phyloP scores from a whole-genome alignment of 2,888 invertebrate species.

The Tetramorium bicarinatum region DNA sequence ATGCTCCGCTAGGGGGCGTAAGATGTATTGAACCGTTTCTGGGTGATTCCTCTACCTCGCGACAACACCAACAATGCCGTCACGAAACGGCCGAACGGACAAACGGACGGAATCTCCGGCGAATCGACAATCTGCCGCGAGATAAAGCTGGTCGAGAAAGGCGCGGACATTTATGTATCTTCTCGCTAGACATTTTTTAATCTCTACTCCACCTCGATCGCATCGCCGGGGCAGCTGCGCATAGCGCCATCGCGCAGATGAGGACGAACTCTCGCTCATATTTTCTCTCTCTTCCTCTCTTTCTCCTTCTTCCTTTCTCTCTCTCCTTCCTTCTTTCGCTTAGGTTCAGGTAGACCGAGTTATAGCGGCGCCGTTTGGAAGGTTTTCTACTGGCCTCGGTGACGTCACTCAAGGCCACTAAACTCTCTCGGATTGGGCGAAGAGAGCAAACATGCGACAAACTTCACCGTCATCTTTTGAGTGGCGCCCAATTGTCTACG shows the following conservation, averaged over 20 bases:
- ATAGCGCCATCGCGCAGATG: conserved; percentile 68
- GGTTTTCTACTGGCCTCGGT: conserved; percentile 74
- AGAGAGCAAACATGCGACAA: neutral
- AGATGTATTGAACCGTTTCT: conserved; percentile 13
- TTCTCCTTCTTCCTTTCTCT: neutral
- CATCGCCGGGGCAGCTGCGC: conserved; percentile 66
- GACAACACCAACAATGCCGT: neutral
- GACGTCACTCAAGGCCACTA: conserved; percentile 75
- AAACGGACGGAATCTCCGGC: conserved; percentile 7
- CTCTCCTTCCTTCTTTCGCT: conserved; percentile 20
- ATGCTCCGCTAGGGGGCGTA: neutral
- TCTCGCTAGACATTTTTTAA: conserved; percentile 55
- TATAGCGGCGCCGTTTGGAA: conserved; percentile 72
- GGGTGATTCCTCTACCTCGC: neutral
- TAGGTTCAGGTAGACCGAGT: conserved; percentile 66
- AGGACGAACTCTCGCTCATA: conserved; percentile 61
- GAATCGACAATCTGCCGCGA: neutral
- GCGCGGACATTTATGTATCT: conserved; percentile 1
- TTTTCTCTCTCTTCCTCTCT: neutral
- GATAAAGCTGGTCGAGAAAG: conserved; percentile 22
- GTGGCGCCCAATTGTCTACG: too few relatives aligned
- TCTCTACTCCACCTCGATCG: conserved; percentile 69
- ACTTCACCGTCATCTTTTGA: neutral
- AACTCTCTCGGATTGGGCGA: conserved; percentile 42
- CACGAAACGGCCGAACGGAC: neutral